Percentiles rank a stretch among this genome's conserved stretches.
Conservation (phyloP, 2,113 vertebrate genomes). For the Crotalus helleri region DNA sequence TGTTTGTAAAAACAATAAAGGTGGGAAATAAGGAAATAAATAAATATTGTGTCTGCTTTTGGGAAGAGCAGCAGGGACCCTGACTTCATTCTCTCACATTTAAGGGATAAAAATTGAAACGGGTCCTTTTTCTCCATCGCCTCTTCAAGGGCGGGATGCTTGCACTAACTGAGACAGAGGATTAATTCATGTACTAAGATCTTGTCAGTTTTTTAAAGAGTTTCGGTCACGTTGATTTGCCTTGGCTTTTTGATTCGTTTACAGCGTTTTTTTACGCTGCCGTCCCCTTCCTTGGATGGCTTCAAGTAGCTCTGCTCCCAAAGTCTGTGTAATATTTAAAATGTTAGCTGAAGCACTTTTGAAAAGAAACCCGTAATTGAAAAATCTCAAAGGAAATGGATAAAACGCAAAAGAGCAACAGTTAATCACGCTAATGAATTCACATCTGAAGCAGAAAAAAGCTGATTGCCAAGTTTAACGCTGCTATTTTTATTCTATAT, state of each 20-base stretch:
- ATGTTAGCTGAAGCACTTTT: neutral
- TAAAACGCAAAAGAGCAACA: neutral
- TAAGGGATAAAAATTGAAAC: neutral
- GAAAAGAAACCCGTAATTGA: neutral
- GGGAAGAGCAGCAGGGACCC: neutral
- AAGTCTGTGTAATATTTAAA: neutral
- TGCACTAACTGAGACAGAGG: neutral
- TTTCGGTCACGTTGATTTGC: neutral
- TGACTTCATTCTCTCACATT: neutral
- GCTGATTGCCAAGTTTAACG: neutral
- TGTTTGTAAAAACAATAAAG: neutral
- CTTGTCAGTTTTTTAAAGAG: neutral
- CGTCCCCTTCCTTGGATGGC: neutral
- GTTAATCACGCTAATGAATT: neutral
- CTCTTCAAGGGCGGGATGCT: neutral
- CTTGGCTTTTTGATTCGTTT: neutral
- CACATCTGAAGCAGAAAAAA: neutral
- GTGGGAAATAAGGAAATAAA: neutral
- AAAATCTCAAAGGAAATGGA: neutral
- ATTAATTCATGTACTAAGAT: neutral
- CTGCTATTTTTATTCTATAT: neutral
- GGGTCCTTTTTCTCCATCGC: neutral
- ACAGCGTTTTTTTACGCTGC: neutral
- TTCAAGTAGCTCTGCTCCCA: neutral
- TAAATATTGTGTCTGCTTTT: neutral